Base-by-base conservation (phyloP, 1,140 invertebrate species). In the Hesperophylax magnus region DNA sequence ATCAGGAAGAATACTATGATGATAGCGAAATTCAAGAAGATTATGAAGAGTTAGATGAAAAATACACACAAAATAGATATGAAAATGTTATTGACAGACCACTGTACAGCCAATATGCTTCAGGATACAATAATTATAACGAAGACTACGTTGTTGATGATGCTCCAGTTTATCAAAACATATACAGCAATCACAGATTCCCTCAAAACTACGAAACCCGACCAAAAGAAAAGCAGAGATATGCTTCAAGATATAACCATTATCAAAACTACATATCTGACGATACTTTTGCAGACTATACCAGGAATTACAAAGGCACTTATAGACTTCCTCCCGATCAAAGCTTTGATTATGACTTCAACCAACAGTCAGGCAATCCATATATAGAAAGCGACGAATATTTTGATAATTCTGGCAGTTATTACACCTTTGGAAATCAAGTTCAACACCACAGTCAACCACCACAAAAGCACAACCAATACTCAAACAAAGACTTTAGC, bases 221-320 rank as follows among this genome's bases (percentile, higher is more conserved):
- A 20, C 47, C 15, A 4, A 78, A 56, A 53, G 67, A 52, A 58
- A 67, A 39, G 11, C 31, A 81, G 39, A 78, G 82, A 61, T 83
- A 83, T 20, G 82, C 82, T 47, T 75, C 82, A 3, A 15, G 31
- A 52, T 83, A 83, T 54, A 72, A 75, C 27, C 17, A 61, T 14
- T 31, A 79, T 60, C 65, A 83, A 2, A 79, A 83, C 63, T 83
- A 83, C 39, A 79, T 79, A 60, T 54, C 47, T 24, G 78, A 79
- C 17, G 56, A 79, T 34, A 52, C 8, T 60, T 69, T 69, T 69
- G 54, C 47, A 15, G 52, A 71, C 52, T 79, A 31, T 20, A 53
- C 53, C 27, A 74, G 34, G 24, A 54, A 75, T 58, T 27, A 31
- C 31, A 27, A 53, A 75, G 22, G 22, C 8, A 75, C 52, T 17